These are phyloP conservation scores for Ennomos quercinarius DNA, from an alignment of 2,888 invertebrate genomes.

Conservation along the genomic window DNA sequence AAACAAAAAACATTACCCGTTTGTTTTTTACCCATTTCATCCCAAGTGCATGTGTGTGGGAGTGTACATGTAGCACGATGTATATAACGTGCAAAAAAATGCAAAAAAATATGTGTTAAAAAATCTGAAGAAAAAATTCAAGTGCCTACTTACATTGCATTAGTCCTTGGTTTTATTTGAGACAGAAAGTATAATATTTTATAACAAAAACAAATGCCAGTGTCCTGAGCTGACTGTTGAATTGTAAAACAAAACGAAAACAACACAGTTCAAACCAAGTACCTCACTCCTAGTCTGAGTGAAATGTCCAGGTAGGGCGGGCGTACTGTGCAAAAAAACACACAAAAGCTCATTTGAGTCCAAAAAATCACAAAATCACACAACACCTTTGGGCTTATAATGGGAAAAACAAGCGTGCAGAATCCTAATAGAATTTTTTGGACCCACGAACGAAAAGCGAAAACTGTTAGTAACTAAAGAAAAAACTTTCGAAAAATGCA, in stretches of 20 bases:
- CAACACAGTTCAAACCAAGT: slow-evolving; percentile 62
- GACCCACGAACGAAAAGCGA: slow-evolving; percentile 71
- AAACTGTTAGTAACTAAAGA: slow-evolving; percentile 63
- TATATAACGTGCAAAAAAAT: slow-evolving; percentile 60
- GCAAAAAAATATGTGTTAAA: slow-evolving; percentile 52
- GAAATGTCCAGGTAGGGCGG: slow-evolving; percentile 84
- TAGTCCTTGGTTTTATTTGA: slow-evolving; percentile 63
- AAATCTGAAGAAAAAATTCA: slow-evolving; percentile 42
- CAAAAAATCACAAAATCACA: slow-evolving; percentile 75
- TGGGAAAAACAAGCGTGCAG: slow-evolving; percentile 50
- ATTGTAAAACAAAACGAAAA: slow-evolving; percentile 49
- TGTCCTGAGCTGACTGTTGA: slow-evolving; percentile 69
- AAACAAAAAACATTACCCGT: slow-evolving; percentile 65
- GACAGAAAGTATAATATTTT: slow-evolving; percentile 51
- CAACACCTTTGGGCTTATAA: slow-evolving; percentile 80
- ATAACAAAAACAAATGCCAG: slow-evolving; percentile 57
- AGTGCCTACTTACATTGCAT: slow-evolving; percentile 68
- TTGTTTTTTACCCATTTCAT: slow-evolving; percentile 59
- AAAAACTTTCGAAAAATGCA: slow-evolving; percentile 37
- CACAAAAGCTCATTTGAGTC: slow-evolving; percentile 77
- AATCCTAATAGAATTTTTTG: slow-evolving; percentile 74
- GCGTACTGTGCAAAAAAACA: slow-evolving; percentile 74
- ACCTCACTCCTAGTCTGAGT: slow-evolving; percentile 75
- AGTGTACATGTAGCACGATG: slow-evolving; percentile 56
- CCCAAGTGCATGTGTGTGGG: slow-evolving; percentile 64